phyloP scores from a whole-genome alignment of 2,797 vertebrate genomes.

The Poeciliopsis gracilis region DNA sequence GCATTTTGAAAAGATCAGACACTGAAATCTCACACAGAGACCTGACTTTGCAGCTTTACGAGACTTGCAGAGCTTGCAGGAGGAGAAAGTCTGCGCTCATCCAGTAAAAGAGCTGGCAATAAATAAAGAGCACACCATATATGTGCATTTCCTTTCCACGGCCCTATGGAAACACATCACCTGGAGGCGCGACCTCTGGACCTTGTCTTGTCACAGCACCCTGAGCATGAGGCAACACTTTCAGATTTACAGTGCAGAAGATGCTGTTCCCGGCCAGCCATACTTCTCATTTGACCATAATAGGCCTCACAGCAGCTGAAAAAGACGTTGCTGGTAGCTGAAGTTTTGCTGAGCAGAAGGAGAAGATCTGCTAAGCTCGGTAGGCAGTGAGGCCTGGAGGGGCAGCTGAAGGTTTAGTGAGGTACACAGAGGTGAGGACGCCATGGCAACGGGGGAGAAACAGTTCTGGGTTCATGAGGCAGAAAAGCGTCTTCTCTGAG shows the following conservation, averaged over 20 bases:
- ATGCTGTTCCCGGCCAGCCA: conserved; percentile 63
- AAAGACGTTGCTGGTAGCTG: conserved; percentile 77
- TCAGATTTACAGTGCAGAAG: conserved; percentile 80
- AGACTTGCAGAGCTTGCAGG: conserved; percentile 49
- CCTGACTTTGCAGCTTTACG: conserved; percentile 12
- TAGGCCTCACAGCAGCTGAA: conserved; percentile 76
- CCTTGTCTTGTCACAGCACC: conserved; percentile 76
- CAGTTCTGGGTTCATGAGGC: conserved; percentile 59
- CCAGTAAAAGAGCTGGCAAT: conserved; percentile 70
- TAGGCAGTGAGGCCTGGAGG: conserved; percentile 47
- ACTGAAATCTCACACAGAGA: conserved; percentile 22
- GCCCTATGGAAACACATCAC: conserved; percentile 84
- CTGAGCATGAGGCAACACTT: conserved; percentile 73
- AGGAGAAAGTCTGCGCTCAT: conserved; percentile 52
- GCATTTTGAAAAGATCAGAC: conserved; percentile 24
- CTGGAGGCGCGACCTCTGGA: conserved; percentile 75
- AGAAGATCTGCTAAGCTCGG: conserved; percentile 68
- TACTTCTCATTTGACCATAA: conserved; percentile 82
- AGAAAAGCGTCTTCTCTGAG: conserved; percentile 61
- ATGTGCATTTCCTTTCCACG: conserved; percentile 77
- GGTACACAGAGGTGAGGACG: conserved; percentile 70
- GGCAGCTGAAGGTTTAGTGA: conserved; percentile 68
- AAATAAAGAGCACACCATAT: conserved; percentile 82
- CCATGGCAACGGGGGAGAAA: conserved; percentile 60
- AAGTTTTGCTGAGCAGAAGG: conserved; percentile 75